Base-by-base conservation (phyloP, 35 echinoderm and acorn worm genomes). In the Apostichopus japonicus region DNA sequence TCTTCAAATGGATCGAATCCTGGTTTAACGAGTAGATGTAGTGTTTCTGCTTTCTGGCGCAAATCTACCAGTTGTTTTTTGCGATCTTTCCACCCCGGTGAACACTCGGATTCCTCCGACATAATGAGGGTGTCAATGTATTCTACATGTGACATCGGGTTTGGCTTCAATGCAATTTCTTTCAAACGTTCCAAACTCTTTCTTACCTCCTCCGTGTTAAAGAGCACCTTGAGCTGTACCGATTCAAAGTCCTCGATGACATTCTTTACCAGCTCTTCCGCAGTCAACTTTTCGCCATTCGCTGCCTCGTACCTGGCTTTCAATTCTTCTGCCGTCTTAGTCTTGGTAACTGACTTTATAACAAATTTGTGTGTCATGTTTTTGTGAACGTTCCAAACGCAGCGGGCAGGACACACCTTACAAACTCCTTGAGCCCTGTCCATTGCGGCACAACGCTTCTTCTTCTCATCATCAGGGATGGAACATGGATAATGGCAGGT, bases 321-420 rank as follows among this genome's bases (percentile, higher is more conserved):
- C 19, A 93, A 51, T 4, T 93, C 92, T 54, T 71, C 57, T 8
- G 83, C 65, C 14, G 79, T 86, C 24, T 87, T 86, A 4, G 65
- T 87, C 17, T 55, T 79, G 6, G 81, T 87, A 15, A 87, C 23
- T 19, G 9, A 44, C 15, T 93, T 0, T 11, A 93, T 86, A 4
- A 67, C 92, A 93, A 93, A 78, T 23, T 24, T 86, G 65, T 93
- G 77, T 1, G 80, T 77, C 92, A 86, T 86, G 56, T 93, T 86
- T 15, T 86, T 86, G 44, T 93, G 92, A 4, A 88, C 65, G 71
- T 86, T 76, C 92, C 92, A 93, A 16, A 17, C 23, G 52, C 92
- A 93, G 13, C 72, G 24, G 3, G 54, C 10, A 1, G 92, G 21
- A 57, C 92, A 93, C 55, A 93, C 53, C 23, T 23, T 87, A 6